phyloP scores from a whole-genome alignment of 2,888 invertebrate genomes.

The Halocaridina rubra region DNA sequence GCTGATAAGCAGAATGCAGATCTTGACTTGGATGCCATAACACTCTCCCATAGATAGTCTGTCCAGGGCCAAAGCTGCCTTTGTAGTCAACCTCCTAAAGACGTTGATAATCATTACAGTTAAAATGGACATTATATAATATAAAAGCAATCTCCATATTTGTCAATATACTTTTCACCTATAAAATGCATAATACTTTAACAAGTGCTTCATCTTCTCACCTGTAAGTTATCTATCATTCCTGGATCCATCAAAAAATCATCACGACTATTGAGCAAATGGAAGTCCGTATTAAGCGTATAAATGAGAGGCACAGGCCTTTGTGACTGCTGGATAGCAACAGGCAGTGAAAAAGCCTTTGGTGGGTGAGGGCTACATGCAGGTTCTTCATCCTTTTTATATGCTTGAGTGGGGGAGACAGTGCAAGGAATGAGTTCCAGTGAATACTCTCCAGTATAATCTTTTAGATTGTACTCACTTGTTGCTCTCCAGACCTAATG shows the following conservation, averaged over 20 bases:
- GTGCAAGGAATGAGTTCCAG: conserved; percentile 68
- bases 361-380: conserved; percentile 67
- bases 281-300: conserved; percentile 69
- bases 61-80: conserved; percentile 66
- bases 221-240: conserved; percentile 63
- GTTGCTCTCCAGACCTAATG: conserved; percentile 68
- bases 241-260: conserved; percentile 67
- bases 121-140: too few species aligned
- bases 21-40: conserved; percentile 69
- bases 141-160: too few species aligned
- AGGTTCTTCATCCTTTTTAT: conserved; percentile 19
- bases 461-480: conserved; percentile 68
- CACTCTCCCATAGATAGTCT: conserved; percentile 68
- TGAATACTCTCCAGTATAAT: conserved; percentile 69
- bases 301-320: conserved; percentile 69
- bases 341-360: conserved; percentile 66
- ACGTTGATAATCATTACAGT: too few species aligned
- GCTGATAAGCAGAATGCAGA: conserved; percentile 68
- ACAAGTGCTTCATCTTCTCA: too few species aligned
- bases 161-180: too few species aligned
- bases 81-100: conserved; percentile 66
- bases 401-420: conserved; percentile 65
- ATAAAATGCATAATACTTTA: too few species aligned
- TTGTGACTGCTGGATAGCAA: conserved; percentile 69
- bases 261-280: conserved; percentile 68